These are phyloP conservation scores for Trissolcus brochymenae DNA, from an alignment of 2,888 invertebrate species.

Conservation along the genomic window DNA sequence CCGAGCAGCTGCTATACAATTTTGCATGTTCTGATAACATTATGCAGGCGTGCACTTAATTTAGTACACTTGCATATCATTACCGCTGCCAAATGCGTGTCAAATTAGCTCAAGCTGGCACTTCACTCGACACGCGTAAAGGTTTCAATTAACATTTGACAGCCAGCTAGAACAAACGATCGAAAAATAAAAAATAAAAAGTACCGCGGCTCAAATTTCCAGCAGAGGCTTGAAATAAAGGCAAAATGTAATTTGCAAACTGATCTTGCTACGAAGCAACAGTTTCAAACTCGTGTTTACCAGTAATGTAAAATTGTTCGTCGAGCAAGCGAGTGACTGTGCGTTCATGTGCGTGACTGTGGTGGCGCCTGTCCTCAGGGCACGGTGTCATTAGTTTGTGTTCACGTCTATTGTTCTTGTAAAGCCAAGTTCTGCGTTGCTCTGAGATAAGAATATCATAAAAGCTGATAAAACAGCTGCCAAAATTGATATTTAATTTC, in stretches of 20 bases:
- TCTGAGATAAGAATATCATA: slow-evolving; percentile 61
- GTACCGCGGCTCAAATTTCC: neutral
- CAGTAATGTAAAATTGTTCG: slow-evolving; percentile 75
- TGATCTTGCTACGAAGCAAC: slow-evolving; percentile 31
- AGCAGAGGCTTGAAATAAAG: neutral
- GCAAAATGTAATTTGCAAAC: slow-evolving; percentile 33
- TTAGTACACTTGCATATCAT: slow-evolving; percentile 39
- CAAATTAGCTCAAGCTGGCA: slow-evolving; percentile 15
- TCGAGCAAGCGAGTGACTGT: slow-evolving; percentile 71
- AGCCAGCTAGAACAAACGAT: neutral
- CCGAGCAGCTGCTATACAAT: slow-evolving; percentile 9
- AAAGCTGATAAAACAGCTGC: slow-evolving; percentile 6
- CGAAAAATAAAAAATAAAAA: neutral
- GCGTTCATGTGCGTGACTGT: slow-evolving; percentile 72
- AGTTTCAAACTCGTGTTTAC: slow-evolving; percentile 77
- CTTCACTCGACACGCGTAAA: slow-evolving; percentile 8
- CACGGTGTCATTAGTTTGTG: slow-evolving; percentile 75
- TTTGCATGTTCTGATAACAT: slow-evolving; percentile 27
- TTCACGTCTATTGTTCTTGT: slow-evolving; percentile 77
- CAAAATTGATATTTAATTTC: neutral
- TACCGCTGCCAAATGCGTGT: slow-evolving; percentile 36
- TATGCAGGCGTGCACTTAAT: slow-evolving; percentile 42
- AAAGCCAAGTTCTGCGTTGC: slow-evolving; percentile 72
- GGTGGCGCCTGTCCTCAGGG: slow-evolving; percentile 66
- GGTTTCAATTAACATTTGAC: slow-evolving; percentile 10